Conservation (phyloP, 2,113 vertebrate genomes). For the Acinonyx jubatus region DNA sequence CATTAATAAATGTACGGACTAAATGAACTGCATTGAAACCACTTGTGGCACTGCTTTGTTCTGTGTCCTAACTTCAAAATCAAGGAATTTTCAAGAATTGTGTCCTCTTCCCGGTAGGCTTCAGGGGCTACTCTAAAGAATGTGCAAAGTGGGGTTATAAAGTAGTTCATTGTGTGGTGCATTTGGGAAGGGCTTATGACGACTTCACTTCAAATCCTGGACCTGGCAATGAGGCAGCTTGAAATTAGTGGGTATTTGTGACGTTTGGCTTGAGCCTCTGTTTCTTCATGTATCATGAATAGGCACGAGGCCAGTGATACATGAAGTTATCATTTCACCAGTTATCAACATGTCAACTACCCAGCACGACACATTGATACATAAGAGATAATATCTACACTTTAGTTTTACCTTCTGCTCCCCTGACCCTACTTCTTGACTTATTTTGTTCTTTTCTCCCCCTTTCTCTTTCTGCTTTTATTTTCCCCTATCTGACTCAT, state of each 20-base stretch:
- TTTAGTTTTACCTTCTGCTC: not conserved
- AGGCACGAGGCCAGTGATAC: accelerated
- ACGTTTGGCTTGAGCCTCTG: not conserved
- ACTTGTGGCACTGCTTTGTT: not conserved
- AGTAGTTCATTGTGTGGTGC: not conserved
- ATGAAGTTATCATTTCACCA: not conserved
- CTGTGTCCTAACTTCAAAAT: not conserved
- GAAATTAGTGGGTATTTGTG: accelerated
- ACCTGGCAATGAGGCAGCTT: not conserved
- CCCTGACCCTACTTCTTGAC: not conserved
- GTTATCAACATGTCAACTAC: accelerated
- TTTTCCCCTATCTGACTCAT: not conserved
- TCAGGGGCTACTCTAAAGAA: not conserved
- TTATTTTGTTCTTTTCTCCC: not conserved
- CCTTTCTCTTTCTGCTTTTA: not conserved
- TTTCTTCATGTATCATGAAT: not conserved
- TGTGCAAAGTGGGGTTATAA: not conserved
- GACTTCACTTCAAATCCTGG: not conserved
- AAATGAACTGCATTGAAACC: not conserved
- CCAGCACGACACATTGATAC: accelerated
- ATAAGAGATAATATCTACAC: not conserved
- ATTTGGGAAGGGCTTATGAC: not conserved
- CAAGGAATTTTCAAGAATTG: not conserved
- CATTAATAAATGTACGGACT: accelerated
- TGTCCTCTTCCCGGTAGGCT: not conserved